phyloP scores from a whole-genome alignment of 2,888 invertebrate species.

The Volucella bombylans region DNA sequence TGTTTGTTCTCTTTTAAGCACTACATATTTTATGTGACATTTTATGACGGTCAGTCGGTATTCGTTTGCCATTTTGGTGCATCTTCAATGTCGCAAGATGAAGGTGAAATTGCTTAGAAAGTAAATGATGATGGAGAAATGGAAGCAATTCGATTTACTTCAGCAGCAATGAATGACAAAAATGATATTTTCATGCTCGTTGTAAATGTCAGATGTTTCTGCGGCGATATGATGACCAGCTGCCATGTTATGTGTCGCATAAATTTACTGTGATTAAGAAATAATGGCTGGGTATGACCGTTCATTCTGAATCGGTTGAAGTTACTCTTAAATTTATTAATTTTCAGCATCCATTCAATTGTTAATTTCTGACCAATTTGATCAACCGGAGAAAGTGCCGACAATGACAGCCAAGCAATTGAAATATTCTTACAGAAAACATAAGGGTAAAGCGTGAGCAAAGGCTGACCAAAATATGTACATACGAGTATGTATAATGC shows the following conservation, averaged over 20 bases:
- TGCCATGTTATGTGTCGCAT: conserved; percentile 67
- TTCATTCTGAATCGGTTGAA: conserved; percentile 38
- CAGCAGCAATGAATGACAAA: conserved; percentile 34
- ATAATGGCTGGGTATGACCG: conserved; percentile 37
- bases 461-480: too few species aligned
- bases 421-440: too few species aligned
- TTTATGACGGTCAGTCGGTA: conserved; percentile 68
- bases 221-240: conserved; percentile 41
- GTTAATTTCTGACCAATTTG: too few species aligned
- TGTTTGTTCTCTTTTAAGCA: conserved; percentile 59
- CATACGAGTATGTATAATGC: too few species aligned
- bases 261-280: conserved; percentile 55
- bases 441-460: too few species aligned
- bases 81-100: conserved; percentile 29
- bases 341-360: not conserved
- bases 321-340: not conserved
- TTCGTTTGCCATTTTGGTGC: conserved; percentile 59
- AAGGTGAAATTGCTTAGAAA: conserved; percentile 51
- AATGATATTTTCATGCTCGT: conserved; percentile 27
- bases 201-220: conserved; percentile 57
- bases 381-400: too few species aligned
- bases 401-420: too few species aligned
- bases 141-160: conserved; percentile 60
- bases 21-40: conserved; percentile 70
- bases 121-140: conserved; percentile 11